Evolutionary conservation across 1,140 invertebrate species (phyloP).

Genomic region (Formica selysi): DNA sequence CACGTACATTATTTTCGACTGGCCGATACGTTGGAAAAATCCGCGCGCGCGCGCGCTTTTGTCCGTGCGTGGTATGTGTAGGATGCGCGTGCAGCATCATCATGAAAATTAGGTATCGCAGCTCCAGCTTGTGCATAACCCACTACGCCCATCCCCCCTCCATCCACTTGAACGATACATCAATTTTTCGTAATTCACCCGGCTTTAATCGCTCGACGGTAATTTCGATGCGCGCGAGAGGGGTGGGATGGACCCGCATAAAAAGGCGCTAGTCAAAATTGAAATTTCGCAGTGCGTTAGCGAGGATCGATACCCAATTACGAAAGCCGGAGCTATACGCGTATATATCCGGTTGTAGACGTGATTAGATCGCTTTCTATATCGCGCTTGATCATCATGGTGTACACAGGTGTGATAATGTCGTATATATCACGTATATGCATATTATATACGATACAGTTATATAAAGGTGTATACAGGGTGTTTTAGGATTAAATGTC

Average conservation of each 20-base stretch:
- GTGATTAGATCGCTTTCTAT: slow-evolving; percentile 46
- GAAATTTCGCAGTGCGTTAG: slow-evolving; percentile 52
- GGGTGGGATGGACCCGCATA: background rate
- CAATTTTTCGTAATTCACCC: slow-evolving; percentile 70
- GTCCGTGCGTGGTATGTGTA: slow-evolving; percentile 31
- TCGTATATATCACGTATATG: background rate
- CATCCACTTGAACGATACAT: slow-evolving; percentile 8
- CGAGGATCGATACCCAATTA: slow-evolving; percentile 62
- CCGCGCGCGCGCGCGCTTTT: slow-evolving; percentile 21
- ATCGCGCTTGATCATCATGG: slow-evolving; percentile 13
- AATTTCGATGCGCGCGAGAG: background rate
- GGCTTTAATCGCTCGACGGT: slow-evolving; percentile 52
- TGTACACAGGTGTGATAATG: background rate
- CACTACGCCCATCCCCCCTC: background rate
- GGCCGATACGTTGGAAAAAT: slow-evolving; percentile 49
- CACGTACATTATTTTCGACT: slow-evolving; percentile 65
- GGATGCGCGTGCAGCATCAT: slow-evolving; percentile 48
- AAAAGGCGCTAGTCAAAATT: slow-evolving; percentile 43
- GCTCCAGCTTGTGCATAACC: slow-evolving; percentile 15
- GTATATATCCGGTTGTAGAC: background rate
- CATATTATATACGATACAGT: slow-evolving; percentile 1
- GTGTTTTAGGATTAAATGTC: no score
- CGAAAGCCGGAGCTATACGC: background rate
- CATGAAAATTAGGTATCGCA: slow-evolving; percentile 70
- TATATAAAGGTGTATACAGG: background rate